Evolutionary conservation across 2,797 vertebrate species (phyloP), one percentile per base, ranked within the genome.

Genomic region (Megalops cyprinoides): DNA sequence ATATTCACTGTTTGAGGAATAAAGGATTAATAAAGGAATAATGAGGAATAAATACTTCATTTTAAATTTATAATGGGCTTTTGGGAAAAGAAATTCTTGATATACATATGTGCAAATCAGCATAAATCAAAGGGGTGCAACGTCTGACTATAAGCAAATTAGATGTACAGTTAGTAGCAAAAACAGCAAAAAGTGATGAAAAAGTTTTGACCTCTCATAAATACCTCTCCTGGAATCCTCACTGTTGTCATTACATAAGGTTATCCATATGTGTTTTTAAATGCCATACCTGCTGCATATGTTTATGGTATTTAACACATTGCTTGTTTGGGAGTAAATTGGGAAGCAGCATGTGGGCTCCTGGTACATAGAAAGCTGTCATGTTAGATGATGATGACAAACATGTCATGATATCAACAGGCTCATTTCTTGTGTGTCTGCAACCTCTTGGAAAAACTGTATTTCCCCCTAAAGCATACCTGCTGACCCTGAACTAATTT

Each of bases 401-500:
- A 39, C 25, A 31, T 14, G 6, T 31, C 65, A 74, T 73, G 37
- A 73, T 25, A 74, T 74, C 71, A 28, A 28, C 71, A 74, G 71
- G 18, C 34, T 74, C 46, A 28, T 51, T 74, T 74, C 8, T 55
- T 18, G 23, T 75, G 42, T 49, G n/a, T 25, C 71, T 31, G 44
- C 15, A 23, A 49, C 90, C 91, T 92, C 90, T 91, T 92, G 93
- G 93, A 91, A 93, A 90, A 89, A 88, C 86, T 91, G 82, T 88
- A 86, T 89, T 91, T 86, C 87, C 88, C 92, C 93, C 93, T 18
- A 86, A 86, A 87, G 92, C 93, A 86, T 85, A 89, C 90, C 90
- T 91, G 90, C 90, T 87, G 92, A 92, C 90, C 88, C 51, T 84
- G 87, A 88, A 89, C 79, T 92, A 92, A 92, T 91, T 92, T 90